These are phyloP conservation scores for Gisinianus flammeolus DNA, from an alignment of 2,888 invertebrate genomes.

Conservation along the genomic window DNA sequence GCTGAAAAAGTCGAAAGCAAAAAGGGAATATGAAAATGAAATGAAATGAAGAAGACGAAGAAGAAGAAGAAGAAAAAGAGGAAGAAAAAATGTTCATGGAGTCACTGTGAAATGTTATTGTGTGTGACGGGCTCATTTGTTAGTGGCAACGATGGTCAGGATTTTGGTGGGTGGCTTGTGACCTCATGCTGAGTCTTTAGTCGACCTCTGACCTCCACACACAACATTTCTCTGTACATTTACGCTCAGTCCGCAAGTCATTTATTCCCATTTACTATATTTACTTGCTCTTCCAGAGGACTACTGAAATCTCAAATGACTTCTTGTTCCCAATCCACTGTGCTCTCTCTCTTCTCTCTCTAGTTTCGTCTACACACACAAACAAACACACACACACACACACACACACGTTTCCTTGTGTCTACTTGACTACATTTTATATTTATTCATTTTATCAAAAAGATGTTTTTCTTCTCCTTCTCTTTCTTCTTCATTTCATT, in stretches of 20 bases:
- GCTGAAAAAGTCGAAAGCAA: slow-evolving; percentile 3
- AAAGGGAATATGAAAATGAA: neutral
- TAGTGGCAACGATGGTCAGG: slow-evolving; percentile 54
- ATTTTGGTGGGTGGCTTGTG: slow-evolving; percentile 58
- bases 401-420: neutral
- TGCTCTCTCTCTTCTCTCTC: neutral
- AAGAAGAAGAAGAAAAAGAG: slow-evolving; percentile 15
- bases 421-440: slow-evolving; percentile 4
- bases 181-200: slow-evolving; percentile 56
- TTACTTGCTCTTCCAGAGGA: slow-evolving; percentile 33
- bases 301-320: slow-evolving; percentile 33
- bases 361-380: no score
- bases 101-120: slow-evolving; percentile 54
- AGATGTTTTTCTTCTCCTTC: neutral
- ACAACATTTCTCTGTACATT: slow-evolving; percentile 12
- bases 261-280: slow-evolving; percentile 32
- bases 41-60: neutral
- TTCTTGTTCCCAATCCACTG: slow-evolving; percentile 26
- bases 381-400: neutral
- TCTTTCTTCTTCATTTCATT: neutral
- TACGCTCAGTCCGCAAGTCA: slow-evolving; percentile 16
- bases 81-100: slow-evolving; percentile 31
- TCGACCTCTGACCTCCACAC: slow-evolving; percentile 55
- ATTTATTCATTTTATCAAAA: slow-evolving; percentile 32
- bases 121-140: slow-evolving; percentile 58